Evolutionary conservation across 1,140 invertebrate genomes (phyloP).

Genomic region (Drosophila hydei): DNA sequence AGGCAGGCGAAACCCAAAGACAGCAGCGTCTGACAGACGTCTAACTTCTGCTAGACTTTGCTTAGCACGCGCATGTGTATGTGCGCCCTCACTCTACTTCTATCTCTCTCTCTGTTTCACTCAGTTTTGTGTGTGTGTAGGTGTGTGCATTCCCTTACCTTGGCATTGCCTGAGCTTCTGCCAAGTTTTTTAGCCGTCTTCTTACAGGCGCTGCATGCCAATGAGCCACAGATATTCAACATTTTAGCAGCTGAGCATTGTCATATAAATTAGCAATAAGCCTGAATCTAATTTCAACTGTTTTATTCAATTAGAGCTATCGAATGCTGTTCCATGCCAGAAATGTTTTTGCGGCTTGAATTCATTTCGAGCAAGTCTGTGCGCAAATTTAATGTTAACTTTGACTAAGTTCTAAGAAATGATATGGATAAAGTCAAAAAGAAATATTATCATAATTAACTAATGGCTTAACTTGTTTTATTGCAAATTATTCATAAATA

Average conservation of each 20-base stretch:
- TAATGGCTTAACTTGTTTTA: too few species aligned
- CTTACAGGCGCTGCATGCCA: conserved; percentile 28
- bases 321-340: background rate
- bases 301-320: conserved; percentile 35
- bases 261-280: conserved; percentile 34
- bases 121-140: background rate
- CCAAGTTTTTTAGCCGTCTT: conserved; percentile 10
- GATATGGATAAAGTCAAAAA: too few species aligned
- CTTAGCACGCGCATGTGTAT: conserved; percentile 31
- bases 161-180: conserved; percentile 46
- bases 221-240: conserved; percentile 31
- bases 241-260: conserved; percentile 13
- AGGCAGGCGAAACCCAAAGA: conserved; percentile 45
- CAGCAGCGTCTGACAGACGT: conserved; percentile 57
- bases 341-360: background rate
- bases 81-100: background rate
- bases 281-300: conserved; percentile 2
- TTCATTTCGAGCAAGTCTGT: background rate
- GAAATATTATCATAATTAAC: too few species aligned
- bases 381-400: too few species aligned
- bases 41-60: conserved; percentile 72
- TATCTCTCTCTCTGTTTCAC: too few species aligned
- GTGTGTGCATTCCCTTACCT: conserved; percentile 6
- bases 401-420: too few species aligned
- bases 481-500: too few species aligned